These are phyloP conservation scores for Anticlea derivata DNA, from an alignment of 2,888 invertebrate species.

Conservation along the genomic window DNA sequence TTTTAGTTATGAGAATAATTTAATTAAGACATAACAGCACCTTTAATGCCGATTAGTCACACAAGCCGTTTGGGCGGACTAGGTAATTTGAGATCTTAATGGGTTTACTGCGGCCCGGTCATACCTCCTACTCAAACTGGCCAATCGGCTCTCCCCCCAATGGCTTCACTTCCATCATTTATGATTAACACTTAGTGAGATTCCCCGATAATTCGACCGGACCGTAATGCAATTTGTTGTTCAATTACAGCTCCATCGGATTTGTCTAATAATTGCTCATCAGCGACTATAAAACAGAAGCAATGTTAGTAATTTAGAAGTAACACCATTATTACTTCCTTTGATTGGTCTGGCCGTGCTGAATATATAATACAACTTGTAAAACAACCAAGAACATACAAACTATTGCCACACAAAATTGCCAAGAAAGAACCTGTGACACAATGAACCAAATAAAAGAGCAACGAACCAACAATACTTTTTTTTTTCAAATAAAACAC, in stretches of 20 bases:
- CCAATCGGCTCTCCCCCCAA: slow-evolving; percentile 64
- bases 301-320: slow-evolving; percentile 38
- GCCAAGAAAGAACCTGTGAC: too few species aligned
- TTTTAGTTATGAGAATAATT: slow-evolving; percentile 56
- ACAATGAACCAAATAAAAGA: background rate
- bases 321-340: slow-evolving; percentile 41
- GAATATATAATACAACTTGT: too few species aligned
- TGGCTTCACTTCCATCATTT: slow-evolving; percentile 67
- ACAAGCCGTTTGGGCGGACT: slow-evolving; percentile 78
- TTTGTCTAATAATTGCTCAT: slow-evolving; percentile 40
- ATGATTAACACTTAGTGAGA: slow-evolving; percentile 65
- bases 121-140: slow-evolving; percentile 69
- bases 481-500: background rate
- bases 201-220: slow-evolving; percentile 51
- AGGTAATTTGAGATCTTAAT: slow-evolving; percentile 79
- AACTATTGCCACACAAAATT: too few species aligned
- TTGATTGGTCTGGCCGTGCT: too few species aligned
- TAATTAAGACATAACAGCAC: slow-evolving; percentile 81
- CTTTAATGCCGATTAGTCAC: slow-evolving; percentile 82
- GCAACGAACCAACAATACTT: background rate
- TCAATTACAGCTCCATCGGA: slow-evolving; percentile 40
- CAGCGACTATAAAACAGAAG: slow-evolving; percentile 48
- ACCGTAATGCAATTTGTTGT: slow-evolving; percentile 39
- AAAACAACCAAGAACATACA: too few species aligned
- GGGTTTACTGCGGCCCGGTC: slow-evolving; percentile 70